Percentiles rank a stretch among this genome's conserved stretches.
phyloP scores from a whole-genome alignment of 2,113 vertebrate genomes.

The Addax nasomaculatus region DNA sequence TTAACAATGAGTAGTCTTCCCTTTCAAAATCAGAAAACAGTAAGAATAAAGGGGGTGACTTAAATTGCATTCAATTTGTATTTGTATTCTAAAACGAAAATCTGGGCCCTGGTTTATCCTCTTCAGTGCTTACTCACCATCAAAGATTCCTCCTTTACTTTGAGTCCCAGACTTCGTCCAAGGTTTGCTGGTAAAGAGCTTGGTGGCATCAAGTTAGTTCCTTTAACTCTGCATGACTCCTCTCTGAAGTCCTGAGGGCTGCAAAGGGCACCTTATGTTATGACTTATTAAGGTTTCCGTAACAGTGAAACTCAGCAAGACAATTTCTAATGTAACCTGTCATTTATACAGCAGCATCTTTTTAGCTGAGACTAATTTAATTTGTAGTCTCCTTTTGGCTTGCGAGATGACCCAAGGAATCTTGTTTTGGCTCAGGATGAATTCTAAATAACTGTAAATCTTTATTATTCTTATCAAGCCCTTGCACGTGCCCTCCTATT shows the following conservation, averaged over 20 bases:
- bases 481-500: not conserved
- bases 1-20: not conserved
- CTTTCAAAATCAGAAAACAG: not conserved
- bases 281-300: not conserved
- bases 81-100: not conserved
- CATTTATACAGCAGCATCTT: not conserved
- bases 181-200: not conserved
- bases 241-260: not conserved
- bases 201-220: not conserved
- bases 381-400: not conserved
- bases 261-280: rapidly evolving
- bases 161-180: not conserved
- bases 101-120: not conserved
- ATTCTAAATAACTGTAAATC: not conserved
- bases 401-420: not conserved
- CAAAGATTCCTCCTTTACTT: not conserved
- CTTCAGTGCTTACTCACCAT: not conserved
- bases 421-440: not conserved
- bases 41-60: not conserved
- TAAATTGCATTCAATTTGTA: not conserved
- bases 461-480: not conserved
- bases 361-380: not conserved
- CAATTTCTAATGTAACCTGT: not conserved
- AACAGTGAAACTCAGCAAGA: not conserved
- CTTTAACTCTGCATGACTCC: not conserved